These are phyloP conservation scores for Harpagoxenus sublaevis DNA, from an alignment of 2,888 invertebrate species.

Conservation along the genomic window DNA sequence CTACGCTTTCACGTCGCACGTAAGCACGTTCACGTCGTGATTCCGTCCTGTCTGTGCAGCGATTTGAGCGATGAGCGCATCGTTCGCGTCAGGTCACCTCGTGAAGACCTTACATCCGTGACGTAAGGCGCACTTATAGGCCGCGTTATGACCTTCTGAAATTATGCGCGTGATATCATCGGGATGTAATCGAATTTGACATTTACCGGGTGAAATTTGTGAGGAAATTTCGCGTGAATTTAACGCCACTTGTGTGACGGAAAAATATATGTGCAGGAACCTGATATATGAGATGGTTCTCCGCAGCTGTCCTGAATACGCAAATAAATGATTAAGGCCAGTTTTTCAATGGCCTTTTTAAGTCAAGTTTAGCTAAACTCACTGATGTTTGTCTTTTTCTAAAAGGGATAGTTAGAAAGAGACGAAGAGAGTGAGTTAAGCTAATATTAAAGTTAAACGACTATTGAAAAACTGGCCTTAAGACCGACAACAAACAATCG, in stretches of 20 bases:
- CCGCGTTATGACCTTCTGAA: slow-evolving; percentile 33
- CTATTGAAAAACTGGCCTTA: no score
- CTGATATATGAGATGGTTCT: not conserved
- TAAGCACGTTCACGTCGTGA: slow-evolving; percentile 11
- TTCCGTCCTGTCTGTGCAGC: not conserved
- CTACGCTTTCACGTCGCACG: slow-evolving; percentile 48
- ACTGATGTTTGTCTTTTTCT: no score
- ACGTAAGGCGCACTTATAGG: slow-evolving; percentile 57
- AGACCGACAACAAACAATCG: no score
- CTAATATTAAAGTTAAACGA: no score
- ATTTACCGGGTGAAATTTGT: slow-evolving; percentile 24
- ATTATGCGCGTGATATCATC: slow-evolving; percentile 52
- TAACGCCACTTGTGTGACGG: not conserved
- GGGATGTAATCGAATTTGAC: slow-evolving; percentile 36
- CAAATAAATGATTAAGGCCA: not conserved
- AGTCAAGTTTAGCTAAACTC: no score
- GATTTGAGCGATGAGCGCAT: slow-evolving; percentile 46
- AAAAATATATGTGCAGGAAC: not conserved
- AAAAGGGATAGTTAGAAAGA: no score
- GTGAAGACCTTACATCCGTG: slow-evolving; percentile 57
- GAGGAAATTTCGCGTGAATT: not conserved
- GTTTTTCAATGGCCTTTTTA: no score
- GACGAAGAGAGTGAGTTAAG: no score
- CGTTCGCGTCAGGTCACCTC: slow-evolving; percentile 17
- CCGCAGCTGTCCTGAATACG: not conserved